Conservation (phyloP, 2,797 vertebrate species). For the Alosa sapidissima region DNA sequence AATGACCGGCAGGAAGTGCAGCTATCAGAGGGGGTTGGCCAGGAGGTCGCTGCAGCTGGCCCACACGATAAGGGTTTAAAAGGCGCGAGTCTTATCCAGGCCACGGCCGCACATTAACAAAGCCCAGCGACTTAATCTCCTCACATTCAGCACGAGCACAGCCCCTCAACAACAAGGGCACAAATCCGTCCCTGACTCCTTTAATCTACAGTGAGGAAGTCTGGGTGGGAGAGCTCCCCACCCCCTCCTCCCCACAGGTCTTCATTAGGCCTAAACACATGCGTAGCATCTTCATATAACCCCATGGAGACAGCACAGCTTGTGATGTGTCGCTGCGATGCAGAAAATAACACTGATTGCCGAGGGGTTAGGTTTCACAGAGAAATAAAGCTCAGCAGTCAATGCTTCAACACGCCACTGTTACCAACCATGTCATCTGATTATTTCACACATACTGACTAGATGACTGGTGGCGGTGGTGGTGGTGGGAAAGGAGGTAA, state of each 20-base stretch:
- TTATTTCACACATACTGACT: conserved; percentile 17
- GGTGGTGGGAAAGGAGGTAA: not conserved
- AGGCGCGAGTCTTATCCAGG: conserved; percentile 22
- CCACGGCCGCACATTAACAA: conserved; percentile 28
- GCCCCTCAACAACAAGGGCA: conserved; percentile 17
- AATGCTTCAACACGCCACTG: conserved; percentile 8
- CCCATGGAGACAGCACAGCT: not conserved
- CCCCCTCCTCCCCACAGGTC: not conserved
- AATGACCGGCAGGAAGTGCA: conserved; percentile 35
- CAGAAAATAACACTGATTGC: conserved; percentile 4
- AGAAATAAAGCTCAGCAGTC: conserved; percentile 1
- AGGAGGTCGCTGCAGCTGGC: conserved; percentile 40
- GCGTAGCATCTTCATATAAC: not conserved
- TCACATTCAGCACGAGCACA: conserved; percentile 25
- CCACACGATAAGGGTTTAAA: conserved; percentile 39
- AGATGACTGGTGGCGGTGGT: not conserved
- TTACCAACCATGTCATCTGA: not conserved
- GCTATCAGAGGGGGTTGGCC: conserved; percentile 17
- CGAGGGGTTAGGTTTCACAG: conserved; percentile 5
- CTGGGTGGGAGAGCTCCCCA: not conserved
- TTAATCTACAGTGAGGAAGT: conserved; percentile 30
- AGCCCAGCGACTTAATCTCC: conserved; percentile 31
- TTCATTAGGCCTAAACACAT: conserved; percentile 14
- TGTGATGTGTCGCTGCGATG: not conserved
- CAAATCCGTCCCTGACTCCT: conserved; percentile 36